Base-by-base conservation (phyloP, 2,797 vertebrate species). In the Enteromius thamalakanensis region DNA sequence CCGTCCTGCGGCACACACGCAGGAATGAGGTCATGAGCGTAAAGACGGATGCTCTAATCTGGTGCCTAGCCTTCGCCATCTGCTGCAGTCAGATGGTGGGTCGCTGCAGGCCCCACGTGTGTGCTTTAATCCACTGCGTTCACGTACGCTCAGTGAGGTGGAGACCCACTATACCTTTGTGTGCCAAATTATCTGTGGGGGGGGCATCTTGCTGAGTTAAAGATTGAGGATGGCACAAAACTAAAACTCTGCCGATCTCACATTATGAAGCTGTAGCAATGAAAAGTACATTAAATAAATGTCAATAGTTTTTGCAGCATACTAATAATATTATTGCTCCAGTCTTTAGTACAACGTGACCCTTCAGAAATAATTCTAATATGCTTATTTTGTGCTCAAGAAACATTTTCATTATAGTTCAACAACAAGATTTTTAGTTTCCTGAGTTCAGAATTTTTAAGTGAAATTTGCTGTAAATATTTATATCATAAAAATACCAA, bases 21-120 rank as follows among this genome's bases (percentile, higher is more conserved):
- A 72, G 55, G 82, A 94, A 93, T 90, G 92, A 94, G 94, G 94
- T 93, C 93, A 94, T 76, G 12, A 81, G 79, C 76, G 84, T 92
- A 91, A 93, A 94, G 94, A 93, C 85, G 90, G 90, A 94, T 94
- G 90, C 84, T 92, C 87, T 95, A 94, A 95, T 94, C 93, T 92
- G 87, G 89, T 91, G 91, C 92, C 92, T 86, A 82, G 87, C 89
- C 88, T 69, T 55, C 45, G 85, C 93, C 94, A 95, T 94, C 94
- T 95, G 94, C 92, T 90, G 85, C 74, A 91, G 91, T 94, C 94
- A 95, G 93, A 93, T 92, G 92, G 80, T 87, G 86, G 90, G 91
- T 92, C 90, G 93, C 89, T 86, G 90, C 90, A 85, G 87, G 87
- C 82, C 87, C 82, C 79, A 87, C 87, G 34, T 79, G 26, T 86